Evolutionary conservation across 1,140 invertebrate genomes (phyloP).

Genomic region (Dysdera silvatica): DNA sequence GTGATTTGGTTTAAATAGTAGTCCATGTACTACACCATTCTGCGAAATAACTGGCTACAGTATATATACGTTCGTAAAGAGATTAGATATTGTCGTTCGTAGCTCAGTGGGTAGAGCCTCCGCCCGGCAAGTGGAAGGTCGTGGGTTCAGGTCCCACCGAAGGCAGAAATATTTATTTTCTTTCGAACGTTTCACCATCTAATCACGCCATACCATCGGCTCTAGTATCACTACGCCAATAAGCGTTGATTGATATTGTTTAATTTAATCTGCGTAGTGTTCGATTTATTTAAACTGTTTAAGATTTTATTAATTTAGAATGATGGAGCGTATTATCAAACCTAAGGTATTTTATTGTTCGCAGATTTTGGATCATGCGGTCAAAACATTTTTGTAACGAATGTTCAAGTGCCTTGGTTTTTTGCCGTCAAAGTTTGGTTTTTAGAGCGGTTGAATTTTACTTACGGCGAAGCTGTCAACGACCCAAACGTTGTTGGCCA

Average conservation of each 20-base stretch:
- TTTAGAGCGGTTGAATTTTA: slow-evolving; percentile 64
- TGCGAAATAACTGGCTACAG: too few species aligned
- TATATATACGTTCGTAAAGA: too few species aligned
- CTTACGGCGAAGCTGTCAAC: slow-evolving; percentile 52
- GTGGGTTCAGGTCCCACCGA: too few species aligned
- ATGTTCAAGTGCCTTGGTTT: slow-evolving; percentile 69
- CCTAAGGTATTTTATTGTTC: neutral
- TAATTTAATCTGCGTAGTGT: neutral
- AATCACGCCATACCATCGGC: too few species aligned
- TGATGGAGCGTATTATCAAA: neutral
- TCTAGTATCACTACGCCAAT: neutral
- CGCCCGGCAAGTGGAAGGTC: too few species aligned
- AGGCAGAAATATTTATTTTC: too few species aligned
- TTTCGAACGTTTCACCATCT: too few species aligned
- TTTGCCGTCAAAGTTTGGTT: slow-evolving; percentile 72
- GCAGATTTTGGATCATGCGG: slow-evolving; percentile 61
- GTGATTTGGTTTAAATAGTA: too few species aligned
- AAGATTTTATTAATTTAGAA: neutral
- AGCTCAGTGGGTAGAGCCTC: too few species aligned
- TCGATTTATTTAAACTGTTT: neutral
- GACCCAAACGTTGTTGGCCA: slow-evolving; percentile 63
- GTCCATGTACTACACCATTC: too few species aligned
- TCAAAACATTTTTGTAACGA: slow-evolving; percentile 74
- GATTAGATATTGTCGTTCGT: too few species aligned
- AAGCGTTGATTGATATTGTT: neutral